Conservation (phyloP, 2,888 invertebrate genomes). For the Graphium colonna region DNA sequence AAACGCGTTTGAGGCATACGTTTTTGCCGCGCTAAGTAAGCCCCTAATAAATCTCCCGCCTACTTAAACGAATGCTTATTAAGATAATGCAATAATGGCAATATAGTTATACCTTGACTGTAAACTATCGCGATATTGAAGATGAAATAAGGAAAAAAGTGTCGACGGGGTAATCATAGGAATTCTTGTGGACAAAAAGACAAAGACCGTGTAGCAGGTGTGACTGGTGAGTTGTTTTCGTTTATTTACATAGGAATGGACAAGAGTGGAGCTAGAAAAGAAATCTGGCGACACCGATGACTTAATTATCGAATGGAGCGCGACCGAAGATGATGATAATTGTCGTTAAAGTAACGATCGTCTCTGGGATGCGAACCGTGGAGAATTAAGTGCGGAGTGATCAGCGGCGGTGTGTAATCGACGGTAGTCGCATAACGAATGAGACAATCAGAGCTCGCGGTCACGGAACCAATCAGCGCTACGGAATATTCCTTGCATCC, state of each 20-base stretch:
- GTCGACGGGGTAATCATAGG: slow-evolving; percentile 16
- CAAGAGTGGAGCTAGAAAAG: slow-evolving; percentile 8
- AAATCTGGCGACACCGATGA: slow-evolving; percentile 29
- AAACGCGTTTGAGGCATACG: slow-evolving; percentile 11
- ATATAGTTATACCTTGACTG: slow-evolving; percentile 3
- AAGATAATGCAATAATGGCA: slow-evolving; percentile 15
- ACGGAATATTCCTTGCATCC: slow-evolving; percentile 23
- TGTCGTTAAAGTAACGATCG: slow-evolving; percentile 62
- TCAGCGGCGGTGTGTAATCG: slow-evolving; percentile 49
- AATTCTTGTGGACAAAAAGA: slow-evolving; percentile 20
- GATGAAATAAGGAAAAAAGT: slow-evolving; percentile 18
- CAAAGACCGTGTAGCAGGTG: slow-evolving; percentile 22
- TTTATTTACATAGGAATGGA: slow-evolving; percentile 21
- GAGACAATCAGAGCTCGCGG: slow-evolving; percentile 27
- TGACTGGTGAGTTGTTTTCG: slow-evolving; percentile 21
- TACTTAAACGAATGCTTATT: slow-evolving; percentile 13
- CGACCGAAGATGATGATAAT: slow-evolving; percentile 60
- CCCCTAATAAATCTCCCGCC: slow-evolving; percentile 10
- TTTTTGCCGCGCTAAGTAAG: slow-evolving; percentile 18
- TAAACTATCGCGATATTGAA: not conserved
- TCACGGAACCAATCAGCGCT: slow-evolving; percentile 46
- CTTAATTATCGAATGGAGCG: slow-evolving; percentile 57
- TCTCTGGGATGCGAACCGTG: slow-evolving; percentile 57
- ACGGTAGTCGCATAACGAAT: slow-evolving; percentile 64
- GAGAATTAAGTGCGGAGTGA: slow-evolving; percentile 50